Evolutionary conservation across 2,797 vertebrate genomes (phyloP), one percentile per base, ranked within the genome.

Genomic region (Sebastes steindachneri): DNA sequence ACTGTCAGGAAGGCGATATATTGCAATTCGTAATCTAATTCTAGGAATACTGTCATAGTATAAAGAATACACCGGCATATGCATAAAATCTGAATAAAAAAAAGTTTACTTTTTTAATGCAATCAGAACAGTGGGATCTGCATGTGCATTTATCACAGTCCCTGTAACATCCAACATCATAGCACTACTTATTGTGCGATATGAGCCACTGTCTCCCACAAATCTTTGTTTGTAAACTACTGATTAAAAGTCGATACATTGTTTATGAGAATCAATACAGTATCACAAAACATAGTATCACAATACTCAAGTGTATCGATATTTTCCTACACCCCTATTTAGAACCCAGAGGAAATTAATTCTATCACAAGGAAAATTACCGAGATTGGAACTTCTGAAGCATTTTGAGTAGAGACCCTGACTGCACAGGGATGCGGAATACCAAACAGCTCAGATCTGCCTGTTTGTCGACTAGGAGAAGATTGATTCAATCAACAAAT

Each of bases 401-500:
- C 51, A 77, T 29, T 55, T 48, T 0, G 14, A 53, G 35, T 41
- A 4, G 37, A 7, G 25, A 57, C 0, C 17, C 45, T 45, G 28
- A 72, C 63, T 45, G 64, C 41, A 78, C 59, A 78, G 45, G 53
- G 74, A 71, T 29, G 67, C 65, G 17, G 82, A 88, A 89, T 88
- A 83, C 85, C 59, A 80, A 92, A 80, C 82, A 77, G 68, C 66
- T 86, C 59, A 81, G 82, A 88, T 77, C 70, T 79, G 67, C 76
- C 83, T 71, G 82, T 87, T 89, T 71, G 72, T 90, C 83, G 77
- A 48, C 41, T 12, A 65, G 78, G 37, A 33, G 31, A 84, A 90
- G 92, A 94, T 89, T 80, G 80, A 95, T 95, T 73, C 68, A 81
- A 85, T 83, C 84, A 90, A 90, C 85, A 94, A 92, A 93, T 94